These are phyloP conservation scores for Gryllus bimaculatus DNA, from an alignment of 1,140 invertebrate genomes.

Conservation along the genomic window DNA sequence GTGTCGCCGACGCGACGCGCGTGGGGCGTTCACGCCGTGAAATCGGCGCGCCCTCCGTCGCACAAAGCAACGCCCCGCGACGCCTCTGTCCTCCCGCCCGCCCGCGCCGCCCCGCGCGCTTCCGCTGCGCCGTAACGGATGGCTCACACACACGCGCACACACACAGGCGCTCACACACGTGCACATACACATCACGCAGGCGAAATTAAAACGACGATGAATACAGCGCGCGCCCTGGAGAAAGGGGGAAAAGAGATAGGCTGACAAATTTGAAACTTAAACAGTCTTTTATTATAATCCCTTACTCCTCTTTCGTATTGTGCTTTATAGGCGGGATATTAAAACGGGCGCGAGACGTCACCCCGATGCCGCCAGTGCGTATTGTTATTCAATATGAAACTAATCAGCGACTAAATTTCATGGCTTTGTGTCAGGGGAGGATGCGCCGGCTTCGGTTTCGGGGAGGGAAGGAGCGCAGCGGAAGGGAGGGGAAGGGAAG, in stretches of 20 bases:
- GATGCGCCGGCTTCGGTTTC: neutral
- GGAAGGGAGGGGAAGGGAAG: neutral
- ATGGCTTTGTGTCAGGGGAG: neutral
- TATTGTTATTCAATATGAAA: neutral
- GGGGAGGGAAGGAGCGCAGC: neutral
- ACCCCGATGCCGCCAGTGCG: neutral
- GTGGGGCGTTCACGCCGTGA: too few relatives aligned
- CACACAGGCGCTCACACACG: neutral
- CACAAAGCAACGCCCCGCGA: neutral
- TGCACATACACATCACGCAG: too few relatives aligned
- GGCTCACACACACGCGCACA: neutral
- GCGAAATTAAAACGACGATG: neutral
- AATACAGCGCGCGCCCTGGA: neutral
- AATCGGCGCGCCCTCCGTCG: too few relatives aligned
- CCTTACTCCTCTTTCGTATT: neutral
- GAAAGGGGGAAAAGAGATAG: neutral
- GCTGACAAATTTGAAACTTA: conserved; percentile 5
- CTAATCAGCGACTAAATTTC: conserved; percentile 13
- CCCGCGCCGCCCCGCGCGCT: too few relatives aligned
- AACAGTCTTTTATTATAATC: conserved; percentile 6
- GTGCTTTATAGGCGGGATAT: neutral
- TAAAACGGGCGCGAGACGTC: neutral
- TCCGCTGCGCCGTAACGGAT: neutral
- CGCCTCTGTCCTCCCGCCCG: neutral
- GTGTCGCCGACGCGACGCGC: too few relatives aligned